phyloP scores from a whole-genome alignment of 2,113 vertebrate genomes.

The Sigmodon hispidus region DNA sequence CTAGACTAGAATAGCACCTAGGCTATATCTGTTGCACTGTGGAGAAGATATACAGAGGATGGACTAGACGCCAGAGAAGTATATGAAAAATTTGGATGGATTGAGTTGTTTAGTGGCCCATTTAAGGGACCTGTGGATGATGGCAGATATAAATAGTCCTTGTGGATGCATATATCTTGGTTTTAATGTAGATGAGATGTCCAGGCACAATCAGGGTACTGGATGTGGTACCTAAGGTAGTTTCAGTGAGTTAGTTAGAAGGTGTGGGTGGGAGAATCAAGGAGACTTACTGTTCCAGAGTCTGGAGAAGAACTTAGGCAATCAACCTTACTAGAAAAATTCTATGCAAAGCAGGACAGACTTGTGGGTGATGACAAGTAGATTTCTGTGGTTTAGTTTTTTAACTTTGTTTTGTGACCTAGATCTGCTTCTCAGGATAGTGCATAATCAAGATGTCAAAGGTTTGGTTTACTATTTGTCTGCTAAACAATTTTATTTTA shows the following conservation, averaged over 20 bases:
- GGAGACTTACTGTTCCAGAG: not conserved
- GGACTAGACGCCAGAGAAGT: not conserved
- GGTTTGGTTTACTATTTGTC: conserved; percentile 4
- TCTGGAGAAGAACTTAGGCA: not conserved
- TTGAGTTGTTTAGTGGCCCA: not conserved
- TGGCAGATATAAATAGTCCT: not conserved
- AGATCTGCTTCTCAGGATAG: not conserved
- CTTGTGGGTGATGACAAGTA: not conserved
- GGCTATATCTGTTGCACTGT: not conserved
- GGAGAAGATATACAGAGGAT: not conserved
- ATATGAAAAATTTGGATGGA: not conserved
- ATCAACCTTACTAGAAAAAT: not conserved
- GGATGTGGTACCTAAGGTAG: not conserved
- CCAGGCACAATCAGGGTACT: not conserved
- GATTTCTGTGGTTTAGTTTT: not conserved
- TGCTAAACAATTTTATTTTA: conserved; percentile 40
- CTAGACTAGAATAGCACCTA: not conserved
- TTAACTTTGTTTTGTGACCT: not conserved
- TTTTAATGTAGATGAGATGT: not conserved
- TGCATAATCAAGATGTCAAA: not conserved
- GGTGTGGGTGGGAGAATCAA: not conserved
- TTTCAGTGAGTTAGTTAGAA: not conserved
- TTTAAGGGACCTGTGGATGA: not conserved
- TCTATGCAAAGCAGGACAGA: not conserved
- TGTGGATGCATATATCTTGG: not conserved